Conservation (phyloP, 1,140 invertebrate genomes). For the Cecropterus lyciades region DNA sequence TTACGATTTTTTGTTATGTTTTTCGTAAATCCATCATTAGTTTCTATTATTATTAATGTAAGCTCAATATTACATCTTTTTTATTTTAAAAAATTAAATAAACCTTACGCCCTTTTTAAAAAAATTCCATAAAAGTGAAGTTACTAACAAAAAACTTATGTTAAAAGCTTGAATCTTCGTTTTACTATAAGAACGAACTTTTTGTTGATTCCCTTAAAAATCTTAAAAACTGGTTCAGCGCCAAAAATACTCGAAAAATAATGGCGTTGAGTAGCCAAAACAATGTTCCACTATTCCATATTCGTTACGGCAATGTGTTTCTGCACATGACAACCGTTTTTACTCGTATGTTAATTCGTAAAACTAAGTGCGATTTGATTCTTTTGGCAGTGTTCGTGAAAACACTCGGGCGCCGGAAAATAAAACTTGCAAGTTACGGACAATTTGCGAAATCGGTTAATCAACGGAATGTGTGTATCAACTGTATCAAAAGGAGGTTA, state of each 20-base stretch:
- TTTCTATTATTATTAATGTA: no score
- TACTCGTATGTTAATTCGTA: slow-evolving; percentile 12
- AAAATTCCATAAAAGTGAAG: no score
- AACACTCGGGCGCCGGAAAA: neutral
- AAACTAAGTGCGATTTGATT: slow-evolving; percentile 9
- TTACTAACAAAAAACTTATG: no score
- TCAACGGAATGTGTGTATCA: neutral
- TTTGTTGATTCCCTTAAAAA: neutral
- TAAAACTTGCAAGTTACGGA: neutral
- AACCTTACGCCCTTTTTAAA: no score
- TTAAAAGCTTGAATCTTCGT: no score
- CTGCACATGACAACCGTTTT: slow-evolving; percentile 23
- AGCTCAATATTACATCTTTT: no score
- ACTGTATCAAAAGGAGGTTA: no score
- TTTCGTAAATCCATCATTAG: no score
- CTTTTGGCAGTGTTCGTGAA: slow-evolving; percentile 6
- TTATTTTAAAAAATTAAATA: no score
- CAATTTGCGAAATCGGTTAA: neutral
- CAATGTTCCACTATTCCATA: slow-evolving; percentile 19
- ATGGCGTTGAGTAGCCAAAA: slow-evolving; percentile 16
- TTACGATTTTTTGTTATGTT: no score
- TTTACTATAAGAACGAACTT: no score
- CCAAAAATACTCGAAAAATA: slow-evolving; percentile 21
- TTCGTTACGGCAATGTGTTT: slow-evolving; percentile 18
- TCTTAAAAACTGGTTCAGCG: neutral